phyloP scores from a whole-genome alignment of 2,888 invertebrate species.

The Andrena minutula region DNA sequence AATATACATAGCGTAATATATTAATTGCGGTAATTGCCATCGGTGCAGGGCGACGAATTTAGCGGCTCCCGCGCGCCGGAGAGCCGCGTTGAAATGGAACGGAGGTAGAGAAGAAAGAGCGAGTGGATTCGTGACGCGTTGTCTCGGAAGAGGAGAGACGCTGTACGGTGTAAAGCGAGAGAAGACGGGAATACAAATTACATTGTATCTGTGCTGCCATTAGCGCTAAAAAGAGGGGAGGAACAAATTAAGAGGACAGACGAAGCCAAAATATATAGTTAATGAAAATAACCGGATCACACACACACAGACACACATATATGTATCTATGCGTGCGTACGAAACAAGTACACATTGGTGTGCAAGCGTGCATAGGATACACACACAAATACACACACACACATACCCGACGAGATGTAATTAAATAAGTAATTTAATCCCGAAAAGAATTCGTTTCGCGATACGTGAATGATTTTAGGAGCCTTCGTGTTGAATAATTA shows the following conservation, averaged over 20 bases:
- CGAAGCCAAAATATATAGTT: slow-evolving; percentile 78
- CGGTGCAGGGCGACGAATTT: slow-evolving; percentile 25
- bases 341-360: slow-evolving; percentile 18
- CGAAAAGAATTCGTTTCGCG: slow-evolving; percentile 78
- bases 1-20: slow-evolving; percentile 64
- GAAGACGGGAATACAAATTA: slow-evolving; percentile 34
- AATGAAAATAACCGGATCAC: slow-evolving; percentile 56
- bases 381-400: slow-evolving; percentile 11
- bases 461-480: slow-evolving; percentile 78
- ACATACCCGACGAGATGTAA: slow-evolving; percentile 57
- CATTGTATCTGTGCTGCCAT: slow-evolving; percentile 79
- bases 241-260: slow-evolving; percentile 62
- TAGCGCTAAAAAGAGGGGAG: slow-evolving; percentile 72
- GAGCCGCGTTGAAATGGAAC: slow-evolving; percentile 18
- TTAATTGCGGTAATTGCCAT: slow-evolving; percentile 48
- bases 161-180: slow-evolving; percentile 54
- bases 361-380: slow-evolving; percentile 20
- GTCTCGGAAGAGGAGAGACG: slow-evolving; percentile 45
- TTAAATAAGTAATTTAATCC: slow-evolving; percentile 66
- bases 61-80: slow-evolving; percentile 43
- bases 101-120: not conserved
- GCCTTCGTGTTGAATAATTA: slow-evolving; percentile 79
- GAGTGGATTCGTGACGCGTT: slow-evolving; percentile 50
- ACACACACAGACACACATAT: slow-evolving; percentile 18
- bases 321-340: slow-evolving; percentile 15